Conservation (phyloP, 2,888 invertebrate genomes). For the Rhingia campestris region DNA sequence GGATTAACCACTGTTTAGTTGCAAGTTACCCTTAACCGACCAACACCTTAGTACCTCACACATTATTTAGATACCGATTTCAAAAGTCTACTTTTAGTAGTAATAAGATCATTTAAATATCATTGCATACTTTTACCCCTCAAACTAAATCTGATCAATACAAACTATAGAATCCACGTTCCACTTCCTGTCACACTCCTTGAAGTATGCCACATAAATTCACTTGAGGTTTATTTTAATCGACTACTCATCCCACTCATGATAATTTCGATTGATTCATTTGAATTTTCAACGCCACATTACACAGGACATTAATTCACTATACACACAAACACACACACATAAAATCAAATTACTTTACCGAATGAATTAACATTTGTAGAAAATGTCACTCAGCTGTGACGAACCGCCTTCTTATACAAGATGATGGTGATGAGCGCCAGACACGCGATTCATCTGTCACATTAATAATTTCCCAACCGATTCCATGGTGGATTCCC, state of each 20-base stretch:
- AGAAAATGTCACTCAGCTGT: constrained; percentile 12
- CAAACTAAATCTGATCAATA: background rate
- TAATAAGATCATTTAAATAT: background rate
- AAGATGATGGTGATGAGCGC: constrained; percentile 43
- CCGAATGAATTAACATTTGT: constrained; percentile 57
- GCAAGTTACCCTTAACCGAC: too few relatives aligned
- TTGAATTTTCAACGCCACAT: constrained; percentile 17
- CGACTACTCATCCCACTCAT: constrained; percentile 1
- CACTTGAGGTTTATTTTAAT: background rate
- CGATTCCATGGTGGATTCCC: constrained; percentile 39
- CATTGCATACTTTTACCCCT: constrained; percentile 5
- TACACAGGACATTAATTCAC: background rate
- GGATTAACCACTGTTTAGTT: too few relatives aligned
- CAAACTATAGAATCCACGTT: background rate
- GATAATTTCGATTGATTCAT: constrained; percentile 25
- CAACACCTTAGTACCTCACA: background rate
- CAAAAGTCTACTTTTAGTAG: background rate
- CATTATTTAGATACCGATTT: too few relatives aligned
- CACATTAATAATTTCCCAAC: constrained; percentile 68
- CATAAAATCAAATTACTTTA: background rate
- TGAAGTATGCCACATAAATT: too few relatives aligned
- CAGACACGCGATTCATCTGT: constrained; percentile 66
- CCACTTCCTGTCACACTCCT: background rate
- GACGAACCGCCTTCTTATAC: constrained; percentile 5
- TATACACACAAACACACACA: background rate